Percentiles rank a stretch among this genome's conserved stretches.
Evolutionary conservation across 1,140 invertebrate species (phyloP).

Genomic region (Drosophila sproati): DNA sequence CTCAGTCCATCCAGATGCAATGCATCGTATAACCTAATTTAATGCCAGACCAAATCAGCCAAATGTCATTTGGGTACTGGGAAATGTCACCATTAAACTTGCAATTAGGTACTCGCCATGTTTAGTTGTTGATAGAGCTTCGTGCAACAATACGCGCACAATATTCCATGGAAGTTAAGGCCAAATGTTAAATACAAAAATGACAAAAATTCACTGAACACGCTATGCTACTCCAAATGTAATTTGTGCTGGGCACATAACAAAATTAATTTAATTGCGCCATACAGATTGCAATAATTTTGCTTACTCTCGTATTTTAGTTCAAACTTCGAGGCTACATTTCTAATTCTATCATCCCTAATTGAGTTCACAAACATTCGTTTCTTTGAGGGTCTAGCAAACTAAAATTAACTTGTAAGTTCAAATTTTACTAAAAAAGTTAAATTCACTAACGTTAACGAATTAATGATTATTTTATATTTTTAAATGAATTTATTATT

Average conservation of each 20-base stretch:
- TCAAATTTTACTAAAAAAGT: too few species aligned
- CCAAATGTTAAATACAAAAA: conserved; percentile 34
- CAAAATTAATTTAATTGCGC: conserved; percentile 43
- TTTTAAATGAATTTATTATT: too few species aligned
- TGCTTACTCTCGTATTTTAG: background rate
- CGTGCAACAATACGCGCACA: conserved; percentile 13
- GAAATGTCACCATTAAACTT: background rate
- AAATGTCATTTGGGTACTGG: conserved; percentile 1
- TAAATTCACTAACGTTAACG: too few species aligned
- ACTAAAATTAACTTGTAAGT: too few species aligned
- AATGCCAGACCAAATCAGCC: conserved; percentile 36
- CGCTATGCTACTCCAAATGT: conserved; percentile 38
- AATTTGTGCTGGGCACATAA: conserved; percentile 31
- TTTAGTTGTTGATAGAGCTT: conserved; percentile 14
- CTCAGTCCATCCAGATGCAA: background rate
- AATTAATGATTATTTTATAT: too few species aligned
- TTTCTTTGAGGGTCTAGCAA: too few species aligned
- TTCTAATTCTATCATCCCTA: too few species aligned
- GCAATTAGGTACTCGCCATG: background rate
- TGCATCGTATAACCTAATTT: conserved; percentile 57
- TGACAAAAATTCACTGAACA: conserved; percentile 32
- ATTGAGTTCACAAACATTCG: too few species aligned
- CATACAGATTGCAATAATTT: conserved; percentile 27
- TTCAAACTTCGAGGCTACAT: background rate
- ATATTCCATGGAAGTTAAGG: conserved; percentile 20